A percentile compares a stretch with the other conserved stretches of the same genome.
These are phyloP conservation scores for Emydura subglobosa DNA, from an alignment of 2,113 vertebrate species.

Conservation along the genomic window DNA sequence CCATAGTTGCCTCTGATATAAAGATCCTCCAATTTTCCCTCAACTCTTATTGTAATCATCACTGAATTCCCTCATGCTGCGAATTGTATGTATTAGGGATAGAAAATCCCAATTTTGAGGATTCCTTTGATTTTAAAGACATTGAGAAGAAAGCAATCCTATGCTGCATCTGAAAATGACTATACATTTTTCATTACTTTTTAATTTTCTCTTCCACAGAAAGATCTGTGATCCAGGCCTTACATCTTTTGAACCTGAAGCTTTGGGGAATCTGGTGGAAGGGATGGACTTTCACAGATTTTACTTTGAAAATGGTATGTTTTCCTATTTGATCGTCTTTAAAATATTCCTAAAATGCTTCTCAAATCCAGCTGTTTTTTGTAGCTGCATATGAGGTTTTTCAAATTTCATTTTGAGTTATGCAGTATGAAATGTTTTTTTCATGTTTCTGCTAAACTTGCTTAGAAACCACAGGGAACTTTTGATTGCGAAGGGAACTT, in stretches of 20 bases:
- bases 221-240: slow-evolving; percentile 98
- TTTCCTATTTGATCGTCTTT: neutral
- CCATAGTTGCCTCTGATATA: neutral
- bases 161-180: accelerated
- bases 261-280: slow-evolving; percentile 96
- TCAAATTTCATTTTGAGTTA: neutral
- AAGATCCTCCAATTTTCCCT: neutral
- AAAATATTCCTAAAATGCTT: neutral
- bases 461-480: neutral
- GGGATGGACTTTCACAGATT: slow-evolving; percentile 98
- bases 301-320: slow-evolving; percentile 96
- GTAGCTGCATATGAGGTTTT: neutral
- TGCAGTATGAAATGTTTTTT: neutral
- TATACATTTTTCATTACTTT: neutral
- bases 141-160: neutral
- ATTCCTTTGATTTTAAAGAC: neutral
- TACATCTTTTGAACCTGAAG: slow-evolving; percentile 97
- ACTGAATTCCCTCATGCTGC: neutral
- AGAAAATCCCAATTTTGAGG: neutral
- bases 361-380: neutral
- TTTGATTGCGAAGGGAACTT: neutral
- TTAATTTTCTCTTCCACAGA: slow-evolving; percentile 74
- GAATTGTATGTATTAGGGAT: neutral
- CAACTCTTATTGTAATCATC: too few species aligned
- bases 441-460: neutral